These are phyloP conservation scores for Adoxophyes honmai DNA, from an alignment of 1,140 invertebrate genomes.

Conservation along the genomic window DNA sequence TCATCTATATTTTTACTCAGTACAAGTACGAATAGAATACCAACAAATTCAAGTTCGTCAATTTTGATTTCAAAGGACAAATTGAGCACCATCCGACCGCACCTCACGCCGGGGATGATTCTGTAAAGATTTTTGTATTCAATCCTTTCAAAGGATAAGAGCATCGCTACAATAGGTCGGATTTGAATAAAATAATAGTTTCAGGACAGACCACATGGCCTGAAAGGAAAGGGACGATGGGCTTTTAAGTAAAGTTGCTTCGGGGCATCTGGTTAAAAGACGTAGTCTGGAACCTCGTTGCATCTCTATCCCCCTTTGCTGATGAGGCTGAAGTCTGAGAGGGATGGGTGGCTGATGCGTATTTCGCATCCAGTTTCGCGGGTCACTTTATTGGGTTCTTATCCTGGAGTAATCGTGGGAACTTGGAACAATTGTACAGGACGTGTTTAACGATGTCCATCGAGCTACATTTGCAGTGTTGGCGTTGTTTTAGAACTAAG, in stretches of 20 bases:
- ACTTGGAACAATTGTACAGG: not conserved
- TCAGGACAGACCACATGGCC: constrained; percentile 38
- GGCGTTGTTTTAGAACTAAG: constrained; percentile 19
- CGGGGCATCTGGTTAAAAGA: not conserved
- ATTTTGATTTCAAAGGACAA: too few species aligned
- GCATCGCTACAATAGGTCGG: constrained; percentile 35
- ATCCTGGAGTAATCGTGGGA: constrained; percentile 13
- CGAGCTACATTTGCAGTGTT: not conserved
- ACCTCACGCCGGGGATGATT: not conserved
- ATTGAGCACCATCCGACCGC: too few species aligned
- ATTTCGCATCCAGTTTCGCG: constrained; percentile 21
- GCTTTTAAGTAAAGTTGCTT: constrained; percentile 19
- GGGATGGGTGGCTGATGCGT: too few species aligned
- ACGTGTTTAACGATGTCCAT: not conserved
- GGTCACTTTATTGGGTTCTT: constrained; percentile 37
- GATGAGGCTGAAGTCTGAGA: too few species aligned
- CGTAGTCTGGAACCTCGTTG: too few species aligned
- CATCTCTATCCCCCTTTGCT: too few species aligned
- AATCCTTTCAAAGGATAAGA: constrained; percentile 36
- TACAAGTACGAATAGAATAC: too few species aligned
- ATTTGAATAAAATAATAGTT: constrained; percentile 64
- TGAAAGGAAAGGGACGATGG: constrained; percentile 30
- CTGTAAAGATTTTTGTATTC: constrained; percentile 21
- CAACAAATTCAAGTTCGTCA: too few species aligned
- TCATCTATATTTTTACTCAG: too few species aligned